Evolutionary conservation across 2,797 vertebrate genomes (phyloP), one percentile per base, ranked within the genome.

Genomic region (Malacoctenus gilli): DNA sequence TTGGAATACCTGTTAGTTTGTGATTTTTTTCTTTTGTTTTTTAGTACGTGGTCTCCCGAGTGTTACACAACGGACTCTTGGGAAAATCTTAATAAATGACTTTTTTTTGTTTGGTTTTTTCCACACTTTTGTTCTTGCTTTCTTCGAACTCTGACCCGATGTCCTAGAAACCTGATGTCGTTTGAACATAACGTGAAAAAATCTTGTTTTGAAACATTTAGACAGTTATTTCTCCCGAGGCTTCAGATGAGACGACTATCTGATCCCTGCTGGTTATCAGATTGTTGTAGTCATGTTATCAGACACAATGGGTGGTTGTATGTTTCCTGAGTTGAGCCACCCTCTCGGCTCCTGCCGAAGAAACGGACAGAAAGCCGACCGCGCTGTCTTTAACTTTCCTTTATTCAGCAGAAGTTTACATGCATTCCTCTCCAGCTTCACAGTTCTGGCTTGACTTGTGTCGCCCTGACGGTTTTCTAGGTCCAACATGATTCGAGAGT

Each of bases 401-500:
- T 87, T 85, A 82, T 84, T 85, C 73, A 71, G 65, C 55, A 76
- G 58, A 72, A 30, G 61, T 36, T 44, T 64, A 72, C 83, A 87
- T 85, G 85, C 84, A 72, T 59, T 65, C 50, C 23, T 41, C 56
- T 49, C 55, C 23, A 23, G 19, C 44, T 35, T 48, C 13, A 31
- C 22, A 59, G 30, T 18, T 41, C 59, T 12, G 25, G 52, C 1
- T 41, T 56, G 30, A 16, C 59, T 50, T 37, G 25, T 4, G 18
- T 55, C 41, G 34, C 54, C 69, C n/a, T n/a, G n/a, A n/a, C n/a
- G 68, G 64, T 57, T 20, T 30, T 62, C 39, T 82, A 87, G 80
- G 84, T 88, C 80, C 86, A 82, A 77, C 59, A 60, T 75, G 40
- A 78, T 83, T 68, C 15, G 55, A 80, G 65, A 80, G 65, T 88